Evolutionary conservation across 2,113 vertebrate species (phyloP), one percentile per base, ranked within the genome.

Genomic region (Nyctereutes procyonoides): DNA sequence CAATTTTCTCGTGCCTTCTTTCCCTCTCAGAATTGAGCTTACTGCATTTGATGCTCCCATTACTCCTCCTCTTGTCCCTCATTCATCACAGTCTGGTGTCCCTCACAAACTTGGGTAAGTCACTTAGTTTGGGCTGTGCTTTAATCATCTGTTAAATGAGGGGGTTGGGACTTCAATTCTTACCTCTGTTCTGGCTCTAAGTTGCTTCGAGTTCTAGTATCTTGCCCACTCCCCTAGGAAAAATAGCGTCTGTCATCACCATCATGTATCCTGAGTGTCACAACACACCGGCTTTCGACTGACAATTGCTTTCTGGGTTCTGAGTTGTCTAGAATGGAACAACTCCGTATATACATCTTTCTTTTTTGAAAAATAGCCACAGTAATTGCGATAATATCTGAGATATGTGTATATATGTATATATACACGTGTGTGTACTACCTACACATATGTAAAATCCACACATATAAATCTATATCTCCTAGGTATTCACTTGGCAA

Each of bases 131-230:
- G 9, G 38, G 3, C 26, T 63, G 12, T 74, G 38, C 94, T 82
- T 74, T 86, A 93, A 79, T 83, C 79, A 84, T 73, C 43, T 74
- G 14, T 51, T 77, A 93, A 79, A 35, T 51, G 22, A 95, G n/a
- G 35, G 15, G 9, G 0, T 48, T 93, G 76, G 9, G 22, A 48
- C 14, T 74, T 87, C 28, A 74, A 88, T 38, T 69, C 17, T 92
- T 74, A 51, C 16, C 9, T 88, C 32, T 83, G 56, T 89, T 76
- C 58, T 35, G 30, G 6, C 16, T 60, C 28, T 53, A 28, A 71
- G 67, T 38, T n/a, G 24, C 67, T 62, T 0, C 28, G 16, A 69
- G 16, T 63, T 92, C 26, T 84, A 56, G 2, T 30, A 81, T 71
- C 26, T 22, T 71, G 16, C 16, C 53, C 16, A 43, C 9, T 58